A percentile compares a stretch with the other conserved stretches of the same genome.
phyloP scores from a whole-genome alignment of 2,888 invertebrate genomes.

The Agriotes lineatus region DNA sequence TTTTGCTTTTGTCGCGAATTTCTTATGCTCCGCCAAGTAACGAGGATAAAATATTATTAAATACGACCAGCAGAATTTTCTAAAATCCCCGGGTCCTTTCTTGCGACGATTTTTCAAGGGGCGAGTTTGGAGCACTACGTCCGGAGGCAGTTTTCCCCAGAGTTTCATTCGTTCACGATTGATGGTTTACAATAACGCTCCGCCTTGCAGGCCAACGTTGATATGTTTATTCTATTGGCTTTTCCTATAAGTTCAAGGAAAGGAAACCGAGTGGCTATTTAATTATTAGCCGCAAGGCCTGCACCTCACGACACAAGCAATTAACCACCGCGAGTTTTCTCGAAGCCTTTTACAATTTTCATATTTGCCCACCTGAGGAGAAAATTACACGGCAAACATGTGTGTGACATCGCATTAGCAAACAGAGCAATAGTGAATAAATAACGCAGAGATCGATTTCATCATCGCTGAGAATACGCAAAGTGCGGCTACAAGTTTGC shows the following conservation, averaged over 20 bases:
- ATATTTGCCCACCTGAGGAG: background rate
- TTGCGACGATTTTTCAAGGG: background rate
- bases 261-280: no score
- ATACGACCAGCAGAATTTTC: no score
- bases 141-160: background rate
- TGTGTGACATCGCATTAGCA: background rate
- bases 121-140: background rate
- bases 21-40: no score
- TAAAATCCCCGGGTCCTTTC: no score
- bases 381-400: background rate
- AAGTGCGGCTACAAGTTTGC: background rate
- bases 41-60: no score
- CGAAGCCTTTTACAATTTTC: background rate
- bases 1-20: no score
- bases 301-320: no score
- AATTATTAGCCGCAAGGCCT: no score
- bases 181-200: background rate
- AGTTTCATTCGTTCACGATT: background rate
- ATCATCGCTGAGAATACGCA: no score
- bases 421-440: conserved; percentile 3
- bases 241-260: no score
- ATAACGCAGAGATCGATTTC: background rate
- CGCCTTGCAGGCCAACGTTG: background rate
- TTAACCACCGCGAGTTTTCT: background rate
- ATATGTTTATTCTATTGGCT: background rate